Evolutionary conservation across 2,888 invertebrate genomes (phyloP), one percentile per base, ranked within the genome.

Genomic region (Dasysyrphus albostriatus): DNA sequence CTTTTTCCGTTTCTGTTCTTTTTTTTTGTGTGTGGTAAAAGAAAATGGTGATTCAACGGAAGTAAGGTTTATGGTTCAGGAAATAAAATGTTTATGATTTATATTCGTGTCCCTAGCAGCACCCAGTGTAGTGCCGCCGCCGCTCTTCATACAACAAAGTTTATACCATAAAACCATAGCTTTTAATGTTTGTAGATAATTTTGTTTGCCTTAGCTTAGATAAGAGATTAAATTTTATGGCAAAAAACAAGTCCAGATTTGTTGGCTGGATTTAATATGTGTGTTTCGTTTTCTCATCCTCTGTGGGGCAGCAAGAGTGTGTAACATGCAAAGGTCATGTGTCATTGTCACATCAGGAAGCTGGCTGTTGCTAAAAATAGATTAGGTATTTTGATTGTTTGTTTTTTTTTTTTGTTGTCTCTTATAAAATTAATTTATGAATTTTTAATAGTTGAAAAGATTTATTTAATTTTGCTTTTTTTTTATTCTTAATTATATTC

Each of bases 61-160:
- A 56, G 56, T 70, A 76, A 81, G 69, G 61, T 75, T 81, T 81
- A 81, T 81, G 81, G 81, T 76, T 75, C 54, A 76, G 75, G 75
- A 76, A 70, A 81, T 81, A 75, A 75, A 81, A 81, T 81, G 61
- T 81, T 81, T 81, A 81, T 76, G 81, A 81, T 76, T 81, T 76
- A 81, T 76, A 75, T 70, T 63, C 69, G 54, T 34, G 61, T 49
- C 51, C 44, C 67, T 9, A 42, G 44, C 39, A 29, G 63, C 56
- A 65, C 56, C 58, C 58, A 29, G 51, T n/a, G n/a, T 69, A 54
- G 51, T 19, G 49, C 7, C 34, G 3, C 24, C 24, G 24, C 24
- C 24, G 16, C 58, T 58, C 58, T 34, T 7, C 54, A 58, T 58
- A 58, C 34, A 32, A 19, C 39, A 39, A 59, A 63, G 63, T 44